Evolutionary conservation across 30 jellyfish, hydroid and myxozoan genomes (phyloP).

Genomic region (Morbakka virulenta): DNA sequence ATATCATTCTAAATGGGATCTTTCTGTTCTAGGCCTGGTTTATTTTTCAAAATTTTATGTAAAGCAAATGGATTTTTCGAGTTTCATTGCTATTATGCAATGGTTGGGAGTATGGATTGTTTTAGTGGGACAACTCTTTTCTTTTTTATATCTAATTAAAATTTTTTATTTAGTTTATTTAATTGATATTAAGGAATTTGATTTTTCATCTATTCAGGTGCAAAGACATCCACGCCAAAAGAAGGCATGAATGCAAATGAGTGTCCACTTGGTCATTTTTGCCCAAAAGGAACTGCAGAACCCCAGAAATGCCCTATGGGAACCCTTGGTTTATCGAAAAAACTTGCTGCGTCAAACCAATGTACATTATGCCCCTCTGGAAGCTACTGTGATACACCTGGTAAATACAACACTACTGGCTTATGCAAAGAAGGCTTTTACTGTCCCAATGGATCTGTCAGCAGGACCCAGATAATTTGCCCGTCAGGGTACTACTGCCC

Average conservation of each 20-base stretch:
- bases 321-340: conserved; percentile 66
- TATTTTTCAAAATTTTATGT: too few relatives aligned
- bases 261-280: conserved; percentile 92
- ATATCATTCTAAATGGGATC: too few relatives aligned
- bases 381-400: conserved; percentile 79
- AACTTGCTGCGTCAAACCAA: conserved; percentile 43
- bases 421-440: conserved; percentile 74
- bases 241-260: conserved; percentile 88
- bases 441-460: conserved; percentile 94
- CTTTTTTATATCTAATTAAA: too few relatives aligned
- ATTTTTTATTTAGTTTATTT: too few relatives aligned
- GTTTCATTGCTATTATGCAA: too few relatives aligned
- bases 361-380: conserved; percentile 96
- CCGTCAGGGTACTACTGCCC: conserved; percentile 97
- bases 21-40: too few relatives aligned
- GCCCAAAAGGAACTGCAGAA: conserved; percentile 86
- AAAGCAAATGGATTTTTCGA: too few relatives aligned
- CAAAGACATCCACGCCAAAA: conserved; percentile 85
- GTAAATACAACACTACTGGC: conserved; percentile 67
- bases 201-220: too few relatives aligned
- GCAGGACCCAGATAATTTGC: conserved; percentile 73
- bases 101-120: too few relatives aligned
- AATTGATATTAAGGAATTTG: too few relatives aligned
- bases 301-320: conserved; percentile 92
- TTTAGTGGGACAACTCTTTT: too few relatives aligned